Base-by-base conservation (phyloP, 2,113 vertebrate species). In the Copsychus sechellarum region DNA sequence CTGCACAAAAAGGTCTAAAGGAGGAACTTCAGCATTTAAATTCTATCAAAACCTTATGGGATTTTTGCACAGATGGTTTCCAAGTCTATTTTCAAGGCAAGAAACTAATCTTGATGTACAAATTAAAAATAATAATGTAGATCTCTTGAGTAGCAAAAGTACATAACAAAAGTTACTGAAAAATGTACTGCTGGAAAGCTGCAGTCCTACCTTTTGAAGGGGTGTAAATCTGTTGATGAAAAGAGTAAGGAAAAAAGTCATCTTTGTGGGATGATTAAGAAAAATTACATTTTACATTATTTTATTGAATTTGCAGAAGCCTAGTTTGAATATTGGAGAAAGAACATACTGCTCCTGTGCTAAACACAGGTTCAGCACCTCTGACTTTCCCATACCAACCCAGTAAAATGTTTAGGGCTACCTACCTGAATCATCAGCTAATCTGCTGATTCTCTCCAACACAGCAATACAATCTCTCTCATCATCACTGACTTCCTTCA, bases 401-500 rank as follows among this genome's bases (percentile, higher is more conserved):
- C 79, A 89, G 58, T 58, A 90, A 69, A 66, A 86, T 4, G 7
- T 79, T 81, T 78, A 80, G 51, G 61, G 76, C 74, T 95, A 95
- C 97, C 97, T 96, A 99, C 98, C 99, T 93, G 98, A 98, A 97
- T 99, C 99, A 62, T 99, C 98, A 81, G 99, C 98, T 96, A 99
- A 97, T 97, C 98, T 98, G 97, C 98, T 98, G 95, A 99, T 98
- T 97, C 98, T 98, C 96, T 99, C 98, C 97, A 99, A 92, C 78
- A 99, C 98, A 95, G 98, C 98, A 96, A 98, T 97, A 95, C 98
- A 99, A 97, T 99, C 99, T 94, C 98, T 97, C 86, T 99, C 99
- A 96, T 99, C 99, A 92, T 99, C 98, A 42, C 98, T 98, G 92
- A 99, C 98, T 95, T 98, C 98, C 96, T 98, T 99, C 97, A 99